Evolutionary conservation across 1,140 invertebrate genomes (phyloP).

Genomic region (Copidosoma floridanum): DNA sequence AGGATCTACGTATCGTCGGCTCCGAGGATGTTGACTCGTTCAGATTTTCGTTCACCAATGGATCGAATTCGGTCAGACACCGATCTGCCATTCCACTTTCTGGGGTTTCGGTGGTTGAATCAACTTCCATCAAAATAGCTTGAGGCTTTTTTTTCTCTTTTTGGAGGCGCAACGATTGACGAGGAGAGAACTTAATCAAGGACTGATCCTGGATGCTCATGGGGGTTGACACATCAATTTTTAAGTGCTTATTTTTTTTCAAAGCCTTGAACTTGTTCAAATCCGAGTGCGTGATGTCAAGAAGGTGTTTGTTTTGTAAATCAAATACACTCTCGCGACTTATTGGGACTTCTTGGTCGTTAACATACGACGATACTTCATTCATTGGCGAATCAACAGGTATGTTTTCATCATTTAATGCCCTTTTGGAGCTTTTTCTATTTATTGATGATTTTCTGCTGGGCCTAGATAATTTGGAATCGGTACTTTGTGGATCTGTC

Average conservation of each 20-base stretch:
- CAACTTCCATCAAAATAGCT: too few relatives aligned
- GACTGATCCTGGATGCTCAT: constrained; percentile 3
- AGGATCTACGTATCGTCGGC: neutral
- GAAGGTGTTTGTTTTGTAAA: neutral
- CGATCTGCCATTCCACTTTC: too few relatives aligned
- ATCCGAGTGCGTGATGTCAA: neutral
- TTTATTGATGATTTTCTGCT: too few relatives aligned
- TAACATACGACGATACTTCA: neutral
- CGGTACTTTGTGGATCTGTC: too few relatives aligned
- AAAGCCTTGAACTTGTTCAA: neutral
- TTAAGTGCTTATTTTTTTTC: neutral
- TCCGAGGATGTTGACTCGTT: constrained; percentile 2
- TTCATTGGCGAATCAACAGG: neutral
- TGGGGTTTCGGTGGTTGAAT: too few relatives aligned
- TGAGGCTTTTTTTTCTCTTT: too few relatives aligned
- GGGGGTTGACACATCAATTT: too few relatives aligned
- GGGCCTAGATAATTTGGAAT: too few relatives aligned
- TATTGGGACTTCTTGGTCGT: neutral
- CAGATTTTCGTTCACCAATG: neutral
- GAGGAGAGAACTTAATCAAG: constrained; percentile 9
- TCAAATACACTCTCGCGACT: neutral
- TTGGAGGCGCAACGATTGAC: neutral
- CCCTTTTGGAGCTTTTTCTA: too few relatives aligned
- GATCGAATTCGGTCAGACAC: neutral
- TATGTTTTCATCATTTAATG: neutral